Percentiles rank a stretch among this genome's conserved stretches.
These are phyloP conservation scores for Drosophila crucigera DNA, from an alignment of 2,888 invertebrate genomes.

Conservation along the genomic window DNA sequence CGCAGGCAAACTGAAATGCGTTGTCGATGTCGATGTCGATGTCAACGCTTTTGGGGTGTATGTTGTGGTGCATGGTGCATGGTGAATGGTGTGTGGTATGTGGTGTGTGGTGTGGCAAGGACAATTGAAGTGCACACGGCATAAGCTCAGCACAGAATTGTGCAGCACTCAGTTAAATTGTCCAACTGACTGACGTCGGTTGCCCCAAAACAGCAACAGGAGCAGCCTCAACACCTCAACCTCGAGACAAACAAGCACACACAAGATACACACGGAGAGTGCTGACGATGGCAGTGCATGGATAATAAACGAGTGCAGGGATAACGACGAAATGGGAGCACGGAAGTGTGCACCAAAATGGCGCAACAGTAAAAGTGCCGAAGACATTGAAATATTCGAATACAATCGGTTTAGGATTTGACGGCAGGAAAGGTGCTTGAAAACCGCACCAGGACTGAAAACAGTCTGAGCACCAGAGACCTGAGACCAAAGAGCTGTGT, in stretches of 20 bases:
- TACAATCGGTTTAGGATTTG: constrained; percentile 69
- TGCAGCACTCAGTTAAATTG: constrained; percentile 76
- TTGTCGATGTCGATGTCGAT: constrained; percentile 52
- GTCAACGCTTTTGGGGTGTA: constrained; percentile 22
- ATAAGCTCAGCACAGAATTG: constrained; percentile 25
- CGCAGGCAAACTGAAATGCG: constrained; percentile 48
- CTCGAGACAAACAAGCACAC: constrained; percentile 11
- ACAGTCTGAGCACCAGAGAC: background rate
- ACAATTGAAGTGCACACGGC: constrained; percentile 62
- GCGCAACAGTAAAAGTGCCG: constrained; percentile 60
- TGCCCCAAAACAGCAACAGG: constrained; percentile 12
- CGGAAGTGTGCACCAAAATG: constrained; percentile 59
- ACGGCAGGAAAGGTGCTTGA: constrained; percentile 34
- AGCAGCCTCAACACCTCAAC: constrained; percentile 12
- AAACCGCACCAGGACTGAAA: constrained; percentile 22
- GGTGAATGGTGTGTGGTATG: too few species aligned
- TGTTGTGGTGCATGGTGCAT: background rate
- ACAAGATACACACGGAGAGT: constrained; percentile 50
- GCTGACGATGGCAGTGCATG: constrained; percentile 63
- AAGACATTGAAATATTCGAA: constrained; percentile 82
- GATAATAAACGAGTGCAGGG: constrained; percentile 76
- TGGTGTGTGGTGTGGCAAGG: constrained; percentile 53
- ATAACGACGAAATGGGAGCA: constrained; percentile 61
- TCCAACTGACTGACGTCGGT: constrained; percentile 56
- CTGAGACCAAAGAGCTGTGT: background rate